Evolutionary conservation across 2,797 vertebrate species (phyloP), one percentile per base, ranked within the genome.

Genomic region (Antrozous pallidus): DNA sequence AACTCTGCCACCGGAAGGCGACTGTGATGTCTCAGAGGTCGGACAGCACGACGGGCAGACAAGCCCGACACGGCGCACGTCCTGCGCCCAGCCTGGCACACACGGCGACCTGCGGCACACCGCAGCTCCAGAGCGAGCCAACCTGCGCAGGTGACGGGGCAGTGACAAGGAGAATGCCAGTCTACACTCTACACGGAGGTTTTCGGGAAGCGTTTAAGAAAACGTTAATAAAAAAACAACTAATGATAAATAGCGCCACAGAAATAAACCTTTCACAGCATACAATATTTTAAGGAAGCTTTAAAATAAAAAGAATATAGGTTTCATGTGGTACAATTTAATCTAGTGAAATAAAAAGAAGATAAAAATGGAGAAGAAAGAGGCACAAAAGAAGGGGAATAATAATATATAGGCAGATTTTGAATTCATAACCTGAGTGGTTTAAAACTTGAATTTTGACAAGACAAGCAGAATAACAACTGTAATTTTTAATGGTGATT

Each of bases 31-130:
- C 65, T 82, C 63, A 40, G 42, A 28, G 0, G 33, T 1, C 20
- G 24, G 42, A 18, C 28, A 7, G 36, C 67, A 18, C 47, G 4
- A 28, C 18, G n/a, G 1, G 20, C 36, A 40, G 49, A 49, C 5
- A 24, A 38, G 36, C 7, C 24, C 4, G 5, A 13, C 11, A 4
- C 22, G 3, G 13, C 42, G 51, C 0, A 5, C 10, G 1, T 4
- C 8, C 31, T 20, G 24, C 31, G 0, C 51, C 63, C 40, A 1
- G 22, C 65, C 28, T 31, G 5, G 1, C 0, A 13, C 40, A 22
- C 0, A 11, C 0, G 3, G 33, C 0, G 6, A 11, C 18, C 40
- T 17, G 31, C 0, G 49, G 31, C 22, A 71, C 2, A 7, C 40
- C 28, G 8, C 33, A 22, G 61, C 22, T 9, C 4, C 67, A 31